phyloP scores from a whole-genome alignment of 92 coral and sea anemone species.

The Pocillopora meandrina region DNA sequence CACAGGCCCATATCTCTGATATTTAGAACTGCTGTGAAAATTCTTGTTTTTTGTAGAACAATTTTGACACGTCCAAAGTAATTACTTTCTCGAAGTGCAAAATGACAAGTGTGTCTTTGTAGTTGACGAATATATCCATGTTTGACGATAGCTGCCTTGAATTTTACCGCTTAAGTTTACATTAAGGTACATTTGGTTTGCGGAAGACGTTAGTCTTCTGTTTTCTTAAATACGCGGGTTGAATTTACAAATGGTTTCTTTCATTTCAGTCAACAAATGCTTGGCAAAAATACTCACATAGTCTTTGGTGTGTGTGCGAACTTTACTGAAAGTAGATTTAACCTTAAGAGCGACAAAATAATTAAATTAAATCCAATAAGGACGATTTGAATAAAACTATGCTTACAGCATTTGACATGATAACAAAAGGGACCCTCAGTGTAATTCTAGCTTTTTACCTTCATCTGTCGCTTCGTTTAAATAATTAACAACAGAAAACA shows the following conservation, averaged over 20 bases:
- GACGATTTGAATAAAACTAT: not conserved
- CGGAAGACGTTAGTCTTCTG: not conserved
- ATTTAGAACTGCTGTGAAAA: not conserved
- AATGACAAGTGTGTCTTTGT: not conserved
- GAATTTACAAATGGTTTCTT: not conserved
- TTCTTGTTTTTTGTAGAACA: not conserved
- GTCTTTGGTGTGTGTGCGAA: not conserved
- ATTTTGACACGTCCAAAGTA: not conserved
- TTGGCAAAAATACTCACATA: not conserved
- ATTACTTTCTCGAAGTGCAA: not conserved
- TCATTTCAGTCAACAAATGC: not conserved
- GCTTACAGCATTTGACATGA: not conserved
- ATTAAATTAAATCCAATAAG: no score
- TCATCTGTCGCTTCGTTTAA: not conserved
- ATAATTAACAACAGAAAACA: not conserved
- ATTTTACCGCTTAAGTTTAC: not conserved
- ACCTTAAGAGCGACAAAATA: not conserved
- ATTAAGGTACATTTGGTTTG: conserved; percentile 1
- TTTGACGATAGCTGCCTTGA: not conserved
- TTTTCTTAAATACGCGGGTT: not conserved
- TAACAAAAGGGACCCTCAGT: not conserved
- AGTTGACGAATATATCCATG: not conserved
- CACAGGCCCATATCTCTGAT: not conserved
- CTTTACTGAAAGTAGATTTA: no score
- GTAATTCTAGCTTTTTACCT: not conserved